These are phyloP conservation scores for Festucalex cinctus DNA, from an alignment of 2,113 vertebrate genomes.

Conservation along the genomic window DNA sequence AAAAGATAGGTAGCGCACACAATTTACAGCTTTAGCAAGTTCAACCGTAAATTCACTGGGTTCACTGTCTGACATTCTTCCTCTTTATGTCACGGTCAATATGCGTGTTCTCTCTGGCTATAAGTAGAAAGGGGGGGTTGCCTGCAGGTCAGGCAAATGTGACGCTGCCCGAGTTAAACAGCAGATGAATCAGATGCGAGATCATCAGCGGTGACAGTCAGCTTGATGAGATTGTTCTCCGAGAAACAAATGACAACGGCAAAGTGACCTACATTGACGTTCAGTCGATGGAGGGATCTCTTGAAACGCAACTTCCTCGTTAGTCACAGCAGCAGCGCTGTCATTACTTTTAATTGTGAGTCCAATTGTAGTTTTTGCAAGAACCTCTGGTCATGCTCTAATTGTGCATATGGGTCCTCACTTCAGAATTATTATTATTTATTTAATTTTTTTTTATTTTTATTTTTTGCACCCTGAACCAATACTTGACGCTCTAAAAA, in stretches of 20 bases:
- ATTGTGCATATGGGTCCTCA: not conserved
- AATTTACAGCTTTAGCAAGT: too few species aligned
- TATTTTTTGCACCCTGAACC: not conserved
- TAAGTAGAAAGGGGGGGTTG: not conserved
- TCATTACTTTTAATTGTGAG: not conserved
- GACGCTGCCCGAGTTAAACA: not conserved
- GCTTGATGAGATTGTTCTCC: not conserved
- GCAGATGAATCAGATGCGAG: slow-evolving; percentile 6
- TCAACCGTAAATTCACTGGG: too few species aligned
- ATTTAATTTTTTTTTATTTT: not conserved
- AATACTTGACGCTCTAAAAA: not conserved
- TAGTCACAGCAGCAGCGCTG: not conserved
- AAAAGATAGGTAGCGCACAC: too few species aligned
- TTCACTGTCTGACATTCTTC: slow-evolving; percentile 11
- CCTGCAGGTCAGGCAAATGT: slow-evolving; percentile 25
- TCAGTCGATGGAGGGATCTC: not conserved
- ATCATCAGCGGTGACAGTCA: slow-evolving; percentile 13
- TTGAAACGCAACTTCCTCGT: not conserved
- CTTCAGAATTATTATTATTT: too few species aligned
- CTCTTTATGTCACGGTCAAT: slow-evolving; percentile 17
- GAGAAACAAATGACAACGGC: not conserved
- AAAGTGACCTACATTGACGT: not conserved
- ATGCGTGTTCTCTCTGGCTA: slow-evolving; percentile 9
- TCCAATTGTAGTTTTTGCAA: not conserved
- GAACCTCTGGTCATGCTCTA: not conserved